phyloP scores from a whole-genome alignment of 2,113 vertebrate species.

The Genyomyrus donnyi region DNA sequence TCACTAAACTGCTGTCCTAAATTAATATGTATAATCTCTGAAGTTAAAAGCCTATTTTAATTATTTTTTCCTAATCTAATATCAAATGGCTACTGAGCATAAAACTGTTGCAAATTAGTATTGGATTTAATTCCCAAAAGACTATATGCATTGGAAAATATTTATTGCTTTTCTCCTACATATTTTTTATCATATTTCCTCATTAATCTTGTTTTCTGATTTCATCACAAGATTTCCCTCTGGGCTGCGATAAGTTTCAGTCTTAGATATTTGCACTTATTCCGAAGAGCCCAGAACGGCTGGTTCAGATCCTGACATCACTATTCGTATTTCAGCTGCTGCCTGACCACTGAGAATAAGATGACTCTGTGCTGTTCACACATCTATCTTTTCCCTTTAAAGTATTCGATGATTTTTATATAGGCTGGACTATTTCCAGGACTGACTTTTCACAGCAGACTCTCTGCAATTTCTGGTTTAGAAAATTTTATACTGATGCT shows the following conservation, averaged over 20 bases:
- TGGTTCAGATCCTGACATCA: not conserved
- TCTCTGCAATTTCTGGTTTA: not conserved
- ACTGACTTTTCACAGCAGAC: not conserved
- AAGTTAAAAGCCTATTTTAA: not conserved
- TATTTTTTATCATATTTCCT: conserved; percentile 7
- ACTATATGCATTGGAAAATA: not conserved
- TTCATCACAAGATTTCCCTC: not conserved
- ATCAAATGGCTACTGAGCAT: not conserved
- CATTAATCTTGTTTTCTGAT: conserved; percentile 10
- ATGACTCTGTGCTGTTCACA: not conserved
- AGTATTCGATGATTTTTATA: not conserved
- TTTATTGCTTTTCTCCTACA: not conserved
- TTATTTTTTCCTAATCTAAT: not conserved
- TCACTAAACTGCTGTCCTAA: not conserved
- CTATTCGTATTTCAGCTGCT: not conserved
- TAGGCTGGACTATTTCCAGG: not conserved
- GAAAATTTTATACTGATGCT: not conserved
- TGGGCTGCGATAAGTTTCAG: not conserved
- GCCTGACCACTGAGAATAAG: not conserved
- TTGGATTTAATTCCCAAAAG: conserved; percentile 1
- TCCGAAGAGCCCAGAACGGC: not conserved
- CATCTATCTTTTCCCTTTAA: not conserved
- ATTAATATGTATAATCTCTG: not conserved
- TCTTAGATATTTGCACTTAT: not conserved
- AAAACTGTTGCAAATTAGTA: not conserved